Evolutionary conservation across 2,888 invertebrate species (phyloP).

Genomic region (Napeogenes sylphis): DNA sequence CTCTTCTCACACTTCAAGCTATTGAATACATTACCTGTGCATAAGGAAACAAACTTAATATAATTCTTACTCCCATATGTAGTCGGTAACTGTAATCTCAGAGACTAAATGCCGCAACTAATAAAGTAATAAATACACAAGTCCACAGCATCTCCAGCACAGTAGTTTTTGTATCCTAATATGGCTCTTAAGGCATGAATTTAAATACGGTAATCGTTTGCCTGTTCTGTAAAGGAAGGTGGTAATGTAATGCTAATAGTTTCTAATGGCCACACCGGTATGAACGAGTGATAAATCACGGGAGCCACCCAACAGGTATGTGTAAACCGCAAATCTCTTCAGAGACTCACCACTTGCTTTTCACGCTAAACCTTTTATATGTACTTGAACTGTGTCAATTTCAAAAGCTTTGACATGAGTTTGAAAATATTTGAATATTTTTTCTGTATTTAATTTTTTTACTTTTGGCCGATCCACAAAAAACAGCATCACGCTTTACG

Average conservation of each 20-base stretch:
- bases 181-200: slow-evolving; percentile 3
- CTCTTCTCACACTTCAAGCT: slow-evolving; percentile 29
- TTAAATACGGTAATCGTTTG: slow-evolving; percentile 16
- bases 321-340: slow-evolving; percentile 35
- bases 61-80: slow-evolving; percentile 27
- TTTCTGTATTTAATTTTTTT: too few relatives aligned
- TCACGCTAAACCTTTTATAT: slow-evolving; percentile 17
- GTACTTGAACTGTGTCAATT: slow-evolving; percentile 19
- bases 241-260: slow-evolving; percentile 36
- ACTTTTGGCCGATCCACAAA: too few relatives aligned
- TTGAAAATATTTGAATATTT: too few relatives aligned
- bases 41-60: slow-evolving; percentile 28
- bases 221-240: slow-evolving; percentile 7
- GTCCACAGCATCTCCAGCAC: slow-evolving; percentile 19
- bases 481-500: too few relatives aligned
- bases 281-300: slow-evolving; percentile 41
- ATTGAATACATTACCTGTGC: slow-evolving; percentile 32
- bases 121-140: slow-evolving; percentile 41
- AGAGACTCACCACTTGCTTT: slow-evolving; percentile 24
- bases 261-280: slow-evolving; percentile 39
- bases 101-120: slow-evolving; percentile 29
- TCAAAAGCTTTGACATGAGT: slow-evolving; percentile 4
- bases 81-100: slow-evolving; percentile 32
- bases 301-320: slow-evolving; percentile 44
- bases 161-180: slow-evolving; percentile 11